phyloP scores from a whole-genome alignment of 37 sponge, comb jelly and placozoan genomes.

The Axinella damicornis region DNA sequence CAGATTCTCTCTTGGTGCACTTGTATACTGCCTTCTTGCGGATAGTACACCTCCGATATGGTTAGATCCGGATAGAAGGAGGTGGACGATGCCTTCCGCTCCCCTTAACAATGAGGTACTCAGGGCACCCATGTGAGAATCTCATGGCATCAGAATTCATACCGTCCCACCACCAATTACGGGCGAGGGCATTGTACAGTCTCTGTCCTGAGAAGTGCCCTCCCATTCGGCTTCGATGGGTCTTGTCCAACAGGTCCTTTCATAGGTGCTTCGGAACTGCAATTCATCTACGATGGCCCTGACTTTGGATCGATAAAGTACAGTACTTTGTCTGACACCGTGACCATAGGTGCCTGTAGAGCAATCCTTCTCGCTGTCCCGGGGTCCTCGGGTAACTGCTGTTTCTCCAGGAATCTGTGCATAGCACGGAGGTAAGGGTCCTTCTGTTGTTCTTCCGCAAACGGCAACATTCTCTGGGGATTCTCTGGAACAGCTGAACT shows the following conservation, averaged over 20 bases:
- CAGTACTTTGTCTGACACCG: neutral
- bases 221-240: too few species aligned
- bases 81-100: too few species aligned
- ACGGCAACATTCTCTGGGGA: too few species aligned
- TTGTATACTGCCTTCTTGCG: too few species aligned
- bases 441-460: neutral
- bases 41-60: too few species aligned
- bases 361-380: neutral
- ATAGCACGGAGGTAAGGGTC: neutral
- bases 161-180: conserved; percentile 31
- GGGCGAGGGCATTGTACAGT: neutral
- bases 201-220: conserved; percentile 37
- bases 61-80: too few species aligned
- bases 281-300: neutral
- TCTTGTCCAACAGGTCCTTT: too few species aligned
- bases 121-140: too few species aligned
- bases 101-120: too few species aligned
- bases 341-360: neutral
- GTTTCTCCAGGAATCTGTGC: neutral
- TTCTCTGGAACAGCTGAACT: too few species aligned
- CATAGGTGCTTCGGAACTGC: neutral
- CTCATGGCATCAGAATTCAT: too few species aligned
- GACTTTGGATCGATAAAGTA: neutral
- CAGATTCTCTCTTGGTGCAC: too few species aligned
- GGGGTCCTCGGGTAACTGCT: neutral